These are phyloP conservation scores for Eumerus sabulonum DNA, from an alignment of 2,888 invertebrate species.

Conservation along the genomic window DNA sequence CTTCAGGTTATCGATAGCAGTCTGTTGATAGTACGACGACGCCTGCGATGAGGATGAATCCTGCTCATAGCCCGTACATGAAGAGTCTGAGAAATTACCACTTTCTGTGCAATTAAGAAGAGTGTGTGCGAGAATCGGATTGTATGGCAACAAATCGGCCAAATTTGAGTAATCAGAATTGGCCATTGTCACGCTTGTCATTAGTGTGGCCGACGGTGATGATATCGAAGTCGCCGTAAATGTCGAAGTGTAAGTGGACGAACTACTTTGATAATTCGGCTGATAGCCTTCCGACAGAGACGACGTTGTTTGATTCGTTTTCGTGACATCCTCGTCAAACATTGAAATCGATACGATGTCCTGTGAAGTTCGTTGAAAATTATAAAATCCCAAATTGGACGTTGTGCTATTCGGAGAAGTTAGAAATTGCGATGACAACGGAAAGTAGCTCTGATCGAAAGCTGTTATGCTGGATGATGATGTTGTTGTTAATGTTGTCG, in stretches of 20 bases:
- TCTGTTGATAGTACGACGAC: slow-evolving; percentile 70
- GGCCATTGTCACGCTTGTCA: slow-evolving; percentile 45
- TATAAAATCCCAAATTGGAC: slow-evolving; percentile 59
- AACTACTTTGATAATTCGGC: slow-evolving; percentile 30
- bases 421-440: slow-evolving; percentile 48
- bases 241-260: slow-evolving; percentile 37
- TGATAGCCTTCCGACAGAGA: slow-evolving; percentile 36
- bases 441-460: slow-evolving; percentile 49
- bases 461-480: slow-evolving; percentile 30
- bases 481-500: slow-evolving; percentile 9
- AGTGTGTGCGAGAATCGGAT: slow-evolving; percentile 69
- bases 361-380: slow-evolving; percentile 64
- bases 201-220: slow-evolving; percentile 41
- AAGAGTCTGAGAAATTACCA: slow-evolving; percentile 64
- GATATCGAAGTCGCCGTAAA: slow-evolving; percentile 52
- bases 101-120: slow-evolving; percentile 70
- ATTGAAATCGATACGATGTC: slow-evolving; percentile 72
- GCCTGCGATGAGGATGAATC: slow-evolving; percentile 58
- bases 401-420: slow-evolving; percentile 28
- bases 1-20: slow-evolving; percentile 81
- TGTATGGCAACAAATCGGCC: slow-evolving; percentile 70
- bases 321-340: slow-evolving; percentile 70
- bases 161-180: slow-evolving; percentile 68
- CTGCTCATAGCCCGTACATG: slow-evolving; percentile 60
- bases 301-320: slow-evolving; percentile 19